Evolutionary conservation across 1,140 invertebrate genomes (phyloP).

Genomic region (Magallana ariakensis): DNA sequence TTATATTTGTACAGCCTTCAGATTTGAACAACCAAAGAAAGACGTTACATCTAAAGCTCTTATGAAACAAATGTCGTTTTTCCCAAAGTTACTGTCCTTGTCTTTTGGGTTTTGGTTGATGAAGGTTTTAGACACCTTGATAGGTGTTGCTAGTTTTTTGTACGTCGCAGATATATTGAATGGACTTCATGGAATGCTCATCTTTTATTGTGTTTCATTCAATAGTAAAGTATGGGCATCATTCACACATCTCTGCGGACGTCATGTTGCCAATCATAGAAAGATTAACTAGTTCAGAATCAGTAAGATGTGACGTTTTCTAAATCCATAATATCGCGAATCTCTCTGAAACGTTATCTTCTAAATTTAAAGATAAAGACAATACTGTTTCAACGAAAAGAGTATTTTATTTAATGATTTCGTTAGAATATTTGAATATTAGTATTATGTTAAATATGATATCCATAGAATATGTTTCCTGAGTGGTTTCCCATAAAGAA

Average conservation of each 20-base stretch:
- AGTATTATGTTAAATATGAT: too few species aligned
- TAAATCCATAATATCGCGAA: too few species aligned
- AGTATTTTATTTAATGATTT: too few species aligned
- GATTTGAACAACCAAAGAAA: conserved; percentile 3
- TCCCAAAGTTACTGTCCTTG: conserved; percentile 42
- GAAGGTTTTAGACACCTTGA: conserved; percentile 43
- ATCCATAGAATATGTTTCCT: too few species aligned
- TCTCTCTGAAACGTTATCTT: too few species aligned
- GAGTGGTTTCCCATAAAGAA: too few species aligned
- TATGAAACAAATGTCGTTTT: conserved; percentile 1
- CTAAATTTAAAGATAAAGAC: too few species aligned
- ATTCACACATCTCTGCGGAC: background rate
- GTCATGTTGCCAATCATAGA: too few species aligned
- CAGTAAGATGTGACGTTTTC: too few species aligned
- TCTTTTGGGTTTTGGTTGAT: conserved; percentile 37
- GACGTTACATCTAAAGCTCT: background rate
- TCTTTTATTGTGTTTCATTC: conserved; percentile 44
- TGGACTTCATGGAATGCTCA: conserved; percentile 44
- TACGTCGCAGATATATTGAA: conserved; percentile 41
- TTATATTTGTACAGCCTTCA: conserved; percentile 14
- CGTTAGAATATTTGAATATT: too few species aligned
- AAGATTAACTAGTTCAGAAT: too few species aligned
- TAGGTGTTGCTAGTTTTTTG: conserved; percentile 27
- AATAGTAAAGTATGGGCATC: conserved; percentile 34
- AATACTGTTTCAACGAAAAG: too few species aligned